Evolutionary conservation across 2,113 vertebrate genomes (phyloP).

Genomic region (Psittacara wagleri): DNA sequence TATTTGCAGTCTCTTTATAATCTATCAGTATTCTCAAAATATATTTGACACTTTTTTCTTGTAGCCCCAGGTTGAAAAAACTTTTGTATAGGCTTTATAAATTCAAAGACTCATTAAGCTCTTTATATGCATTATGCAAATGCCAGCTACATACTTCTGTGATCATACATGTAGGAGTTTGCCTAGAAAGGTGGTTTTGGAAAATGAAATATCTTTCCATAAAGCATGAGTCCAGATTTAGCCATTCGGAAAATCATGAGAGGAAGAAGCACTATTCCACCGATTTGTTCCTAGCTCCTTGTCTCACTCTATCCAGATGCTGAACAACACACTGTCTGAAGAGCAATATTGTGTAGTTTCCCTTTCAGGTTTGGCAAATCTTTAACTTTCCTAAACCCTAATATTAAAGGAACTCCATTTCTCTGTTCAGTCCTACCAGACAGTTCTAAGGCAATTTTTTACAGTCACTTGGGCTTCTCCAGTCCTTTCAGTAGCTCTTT

Average conservation of each 20-base stretch:
- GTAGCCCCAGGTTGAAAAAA: neutral
- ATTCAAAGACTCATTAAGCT: neutral
- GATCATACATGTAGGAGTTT: neutral
- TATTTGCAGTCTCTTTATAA: neutral
- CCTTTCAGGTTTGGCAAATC: neutral
- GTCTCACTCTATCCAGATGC: neutral
- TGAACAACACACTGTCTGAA: neutral
- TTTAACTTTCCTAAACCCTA: neutral
- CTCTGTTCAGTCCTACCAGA: neutral
- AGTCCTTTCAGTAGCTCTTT: neutral
- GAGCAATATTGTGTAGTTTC: neutral
- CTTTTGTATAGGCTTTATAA: neutral
- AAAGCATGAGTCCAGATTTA: neutral
- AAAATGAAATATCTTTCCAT: neutral
- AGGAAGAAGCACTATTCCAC: neutral
- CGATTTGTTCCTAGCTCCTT: neutral
- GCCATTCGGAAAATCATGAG: neutral
- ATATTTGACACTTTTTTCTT: neutral
- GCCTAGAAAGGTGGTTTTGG: neutral
- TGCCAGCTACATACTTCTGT: neutral
- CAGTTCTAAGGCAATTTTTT: neutral
- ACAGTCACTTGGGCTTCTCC: neutral
- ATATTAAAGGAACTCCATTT: neutral
- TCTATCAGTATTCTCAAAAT: neutral
- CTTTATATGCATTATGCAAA: neutral